Evolutionary conservation across 2,888 invertebrate species (phyloP), one percentile per base, ranked within the genome.

Genomic region (Dastarcus helophoroides): DNA sequence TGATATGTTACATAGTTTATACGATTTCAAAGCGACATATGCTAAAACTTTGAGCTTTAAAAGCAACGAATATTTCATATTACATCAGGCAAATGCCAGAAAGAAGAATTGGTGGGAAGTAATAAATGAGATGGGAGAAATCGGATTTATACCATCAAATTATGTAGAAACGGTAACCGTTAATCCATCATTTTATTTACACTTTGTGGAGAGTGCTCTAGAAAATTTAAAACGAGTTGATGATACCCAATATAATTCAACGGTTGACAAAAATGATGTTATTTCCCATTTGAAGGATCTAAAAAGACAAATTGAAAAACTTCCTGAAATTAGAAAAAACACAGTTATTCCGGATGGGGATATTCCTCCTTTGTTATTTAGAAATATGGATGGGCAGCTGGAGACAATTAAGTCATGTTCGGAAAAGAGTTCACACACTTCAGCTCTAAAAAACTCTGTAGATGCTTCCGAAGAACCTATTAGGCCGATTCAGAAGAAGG

Each of bases 101-200:
- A 81, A 84, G 55, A 69, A 77, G 40, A 85, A 86, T 56, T 86
- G 85, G 86, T 86, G 84, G 85, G 82, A 83, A 67, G 85, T 86
- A 27, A 77, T 85, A 44, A 84, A 83, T 63, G 76, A 71, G 56
- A 75, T 73, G 54, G 86, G 84, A 46, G 79, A 82, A 58, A 72
- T 84, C 43, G 86, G 86, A 29, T 86, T 83, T 53, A 83, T 86
- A 43, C 86, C 86, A 36, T 85, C 84, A 29, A 86, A 86, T 69
- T 86, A 86, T 63, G 84, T 86, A 33, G 75, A 78, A 47, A 70
- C 73, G 48, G 71, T 82, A 48, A 79, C 81, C 68, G 85, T 84
- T 55, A 62, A 54, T 43, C 77, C 81, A 9, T 75, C 77, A 46
- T 80, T 78, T 52, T 70, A 77, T 52, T 62, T 80, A 24, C 69